Evolutionary conservation across 1,140 invertebrate species (phyloP), one percentile per base, ranked within the genome.

Genomic region (Paralvinella palmiformis): DNA sequence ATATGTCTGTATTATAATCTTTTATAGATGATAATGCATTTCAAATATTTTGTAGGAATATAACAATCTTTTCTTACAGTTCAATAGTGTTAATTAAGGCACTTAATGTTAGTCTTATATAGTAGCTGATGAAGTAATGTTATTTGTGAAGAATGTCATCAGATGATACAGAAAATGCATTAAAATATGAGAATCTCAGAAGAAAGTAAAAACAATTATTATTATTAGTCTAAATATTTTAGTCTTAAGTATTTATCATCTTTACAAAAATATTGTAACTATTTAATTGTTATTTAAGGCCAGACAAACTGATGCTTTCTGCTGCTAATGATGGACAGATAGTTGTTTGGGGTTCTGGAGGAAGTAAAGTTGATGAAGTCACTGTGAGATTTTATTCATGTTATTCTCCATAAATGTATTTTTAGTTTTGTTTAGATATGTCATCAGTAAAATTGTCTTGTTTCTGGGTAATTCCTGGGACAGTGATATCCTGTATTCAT

Each of bases 251-350:
- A 27, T 27, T 7, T 5, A 52, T 52, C 31, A 27, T 10, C n/a
- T 10, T 20, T 10, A 22, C 31, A 27, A 4, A 52, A 27, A 6
- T 52, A 27, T 3, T 27, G 15, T 48, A 22, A 31, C 5, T 62
- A 37, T 24, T 27, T 41, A 17, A n/a, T n/a, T 44, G 35, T 53
- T 32, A 5, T 59, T 44, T n/a, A 27, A 79, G 77, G 77, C 32
- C 65, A 50, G 72, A 74, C 59, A 79, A 77, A 61, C 41, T 77
- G 41, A 70, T 77, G 66, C 60, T 79, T 15, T 79, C 77, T 22
- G 69, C 76, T 53, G 73, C 74, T 13, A 79, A 76, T 70, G 77
- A 79, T 73, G 72, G 75, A 5, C 57, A 71, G 55, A 71, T 79
- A 27, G 63, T 79, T 50, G 75, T 70, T 1, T 79, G 77, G 77